Evolutionary conservation across 2,113 vertebrate genomes (phyloP).

Genomic region (Pelmatolapia mariae): DNA sequence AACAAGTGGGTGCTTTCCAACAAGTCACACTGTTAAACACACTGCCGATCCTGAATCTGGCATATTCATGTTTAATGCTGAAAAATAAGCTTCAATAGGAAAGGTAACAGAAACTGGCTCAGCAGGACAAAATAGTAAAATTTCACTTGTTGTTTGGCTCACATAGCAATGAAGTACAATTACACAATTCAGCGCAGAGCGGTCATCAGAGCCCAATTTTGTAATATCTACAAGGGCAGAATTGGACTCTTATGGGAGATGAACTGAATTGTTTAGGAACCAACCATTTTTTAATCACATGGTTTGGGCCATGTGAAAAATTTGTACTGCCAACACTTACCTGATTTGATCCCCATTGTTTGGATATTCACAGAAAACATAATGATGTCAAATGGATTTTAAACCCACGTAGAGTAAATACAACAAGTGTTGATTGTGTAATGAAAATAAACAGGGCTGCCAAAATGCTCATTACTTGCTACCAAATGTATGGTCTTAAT

Average conservation of each 20-base stretch:
- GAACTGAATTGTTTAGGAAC: not conserved
- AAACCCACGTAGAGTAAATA: not conserved
- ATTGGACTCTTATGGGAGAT: not conserved
- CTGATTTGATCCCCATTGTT: not conserved
- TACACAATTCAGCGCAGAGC: not conserved
- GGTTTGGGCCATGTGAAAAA: not conserved
- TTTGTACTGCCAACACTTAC: not conserved
- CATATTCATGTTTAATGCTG: not conserved
- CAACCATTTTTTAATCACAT: not conserved
- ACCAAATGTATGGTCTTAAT: not conserved
- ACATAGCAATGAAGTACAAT: not conserved
- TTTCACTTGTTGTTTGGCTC: not conserved
- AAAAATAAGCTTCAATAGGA: not conserved
- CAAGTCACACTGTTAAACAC: not conserved
- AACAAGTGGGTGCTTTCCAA: not conserved
- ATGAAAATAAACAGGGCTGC: not conserved
- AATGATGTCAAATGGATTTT: not conserved
- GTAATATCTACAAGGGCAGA: not conserved
- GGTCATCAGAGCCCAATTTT: not conserved
- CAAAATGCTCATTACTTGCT: not conserved
- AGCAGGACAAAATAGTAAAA: not conserved
- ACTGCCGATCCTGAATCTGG: not conserved
- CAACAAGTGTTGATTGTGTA: rapidly evolving
- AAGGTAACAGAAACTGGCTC: not conserved
- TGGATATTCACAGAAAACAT: not conserved